These are phyloP conservation scores for Hipparchia sbordonii DNA, from an alignment of 2,888 invertebrate genomes.

Conservation along the genomic window DNA sequence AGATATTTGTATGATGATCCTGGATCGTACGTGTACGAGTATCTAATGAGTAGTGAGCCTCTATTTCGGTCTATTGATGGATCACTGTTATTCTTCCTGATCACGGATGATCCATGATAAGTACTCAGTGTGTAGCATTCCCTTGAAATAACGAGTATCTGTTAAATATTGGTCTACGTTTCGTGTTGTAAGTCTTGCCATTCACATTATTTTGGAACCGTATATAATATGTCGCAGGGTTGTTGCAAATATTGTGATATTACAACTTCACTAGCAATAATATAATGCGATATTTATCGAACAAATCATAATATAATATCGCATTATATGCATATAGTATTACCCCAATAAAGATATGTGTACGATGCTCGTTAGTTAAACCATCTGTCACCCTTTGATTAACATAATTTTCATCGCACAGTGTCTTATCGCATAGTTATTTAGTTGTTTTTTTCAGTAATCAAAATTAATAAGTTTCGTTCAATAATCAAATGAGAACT, in stretches of 20 bases:
- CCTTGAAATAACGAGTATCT: background rate
- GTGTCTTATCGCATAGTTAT: background rate
- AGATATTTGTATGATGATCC: too few species aligned
- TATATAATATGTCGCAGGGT: too few species aligned
- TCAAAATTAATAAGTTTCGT: too few species aligned
- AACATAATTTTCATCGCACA: background rate
- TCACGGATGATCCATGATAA: background rate
- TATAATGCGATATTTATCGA: too few species aligned
- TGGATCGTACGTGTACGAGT: too few species aligned
- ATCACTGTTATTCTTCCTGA: background rate
- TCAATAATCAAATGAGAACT: background rate
- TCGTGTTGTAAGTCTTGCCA: slow-evolving; percentile 1
- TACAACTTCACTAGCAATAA: too few species aligned
- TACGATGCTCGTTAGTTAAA: background rate
- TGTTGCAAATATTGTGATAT: too few species aligned
- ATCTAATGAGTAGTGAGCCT: background rate
- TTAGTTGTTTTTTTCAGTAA: too few species aligned
- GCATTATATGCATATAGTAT: slow-evolving; percentile 8
- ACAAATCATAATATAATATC: too few species aligned
- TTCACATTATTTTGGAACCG: background rate
- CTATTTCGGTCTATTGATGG: background rate
- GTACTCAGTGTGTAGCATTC: background rate
- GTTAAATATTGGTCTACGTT: background rate
- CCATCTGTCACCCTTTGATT: slow-evolving; percentile 3
- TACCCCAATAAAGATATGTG: slow-evolving; percentile 12